phyloP scores from a whole-genome alignment of 2,113 vertebrate species.

The Capricornis sumatraensis region DNA sequence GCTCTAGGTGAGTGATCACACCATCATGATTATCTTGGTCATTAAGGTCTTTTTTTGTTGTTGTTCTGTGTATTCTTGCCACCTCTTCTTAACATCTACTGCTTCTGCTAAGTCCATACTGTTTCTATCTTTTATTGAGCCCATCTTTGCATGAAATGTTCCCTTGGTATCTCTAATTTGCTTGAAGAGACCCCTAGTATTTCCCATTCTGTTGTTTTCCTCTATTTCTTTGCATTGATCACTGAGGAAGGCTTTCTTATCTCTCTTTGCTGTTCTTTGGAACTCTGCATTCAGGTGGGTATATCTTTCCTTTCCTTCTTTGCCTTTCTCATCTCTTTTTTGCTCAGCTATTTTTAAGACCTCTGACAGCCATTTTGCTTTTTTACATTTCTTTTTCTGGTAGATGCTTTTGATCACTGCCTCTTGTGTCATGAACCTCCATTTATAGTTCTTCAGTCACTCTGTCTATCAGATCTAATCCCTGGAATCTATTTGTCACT shows the following conservation, averaged over 20 bases:
- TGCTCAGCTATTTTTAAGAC: background rate
- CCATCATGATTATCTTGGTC: background rate
- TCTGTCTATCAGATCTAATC: background rate
- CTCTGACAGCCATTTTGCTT: background rate
- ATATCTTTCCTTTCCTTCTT: background rate
- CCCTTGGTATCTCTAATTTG: background rate
- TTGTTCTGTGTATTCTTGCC: background rate
- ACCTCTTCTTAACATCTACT: background rate
- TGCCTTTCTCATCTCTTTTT: background rate
- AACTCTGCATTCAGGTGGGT: background rate
- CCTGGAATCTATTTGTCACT: background rate
- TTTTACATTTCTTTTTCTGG: background rate
- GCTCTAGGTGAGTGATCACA: background rate
- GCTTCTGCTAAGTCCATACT: background rate
- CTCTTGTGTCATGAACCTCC: background rate
- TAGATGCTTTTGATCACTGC: background rate
- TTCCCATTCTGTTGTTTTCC: background rate
- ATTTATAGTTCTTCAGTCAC: background rate
- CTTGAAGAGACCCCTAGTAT: background rate
- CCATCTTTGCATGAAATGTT: background rate
- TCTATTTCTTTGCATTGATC: background rate
- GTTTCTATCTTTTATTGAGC: background rate
- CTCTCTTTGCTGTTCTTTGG: background rate
- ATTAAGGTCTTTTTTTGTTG: background rate
- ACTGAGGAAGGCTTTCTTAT: background rate